Percentiles rank a stretch among this genome's conserved stretches.
Conservation (phyloP, 2,888 invertebrate genomes). For the Drosophila dives region DNA sequence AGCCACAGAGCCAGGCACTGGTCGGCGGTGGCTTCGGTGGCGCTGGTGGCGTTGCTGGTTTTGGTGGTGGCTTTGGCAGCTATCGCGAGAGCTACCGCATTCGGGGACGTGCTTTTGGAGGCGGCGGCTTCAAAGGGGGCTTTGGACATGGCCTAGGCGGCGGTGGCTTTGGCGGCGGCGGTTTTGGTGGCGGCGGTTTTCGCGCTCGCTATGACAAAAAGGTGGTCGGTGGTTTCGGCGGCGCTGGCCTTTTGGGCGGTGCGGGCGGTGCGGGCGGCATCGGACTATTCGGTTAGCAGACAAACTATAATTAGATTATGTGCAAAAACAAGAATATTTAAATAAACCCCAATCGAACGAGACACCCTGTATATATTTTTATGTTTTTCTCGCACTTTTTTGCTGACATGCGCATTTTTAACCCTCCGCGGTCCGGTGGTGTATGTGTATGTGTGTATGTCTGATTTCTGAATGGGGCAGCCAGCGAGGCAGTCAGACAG, state of each 20-base stretch:
- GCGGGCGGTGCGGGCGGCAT: slow-evolving; percentile 42
- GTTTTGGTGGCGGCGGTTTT: slow-evolving; percentile 62
- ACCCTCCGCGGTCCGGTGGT: slow-evolving; percentile 47
- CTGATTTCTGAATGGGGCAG: slow-evolving; percentile 49
- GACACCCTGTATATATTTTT: slow-evolving; percentile 66
- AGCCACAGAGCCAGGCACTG: slow-evolving; percentile 43
- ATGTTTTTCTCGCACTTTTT: slow-evolving; percentile 39
- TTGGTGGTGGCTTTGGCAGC: slow-evolving; percentile 75
- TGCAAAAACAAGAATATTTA: neutral
- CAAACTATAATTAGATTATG: slow-evolving; percentile 11
- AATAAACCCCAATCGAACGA: slow-evolving; percentile 31
- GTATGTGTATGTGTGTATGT: slow-evolving; percentile 10
- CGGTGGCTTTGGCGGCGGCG: slow-evolving; percentile 48
- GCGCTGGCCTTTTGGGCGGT: slow-evolving; percentile 53
- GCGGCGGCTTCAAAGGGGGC: slow-evolving; percentile 58
- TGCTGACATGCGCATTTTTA: slow-evolving; percentile 81
- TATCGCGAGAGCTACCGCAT: slow-evolving; percentile 72
- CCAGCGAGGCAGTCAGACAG: slow-evolving; percentile 39
- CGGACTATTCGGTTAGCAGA: slow-evolving; percentile 28
- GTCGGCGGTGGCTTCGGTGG: slow-evolving; percentile 34
- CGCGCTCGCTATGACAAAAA: slow-evolving; percentile 66
- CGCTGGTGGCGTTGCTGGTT: slow-evolving; percentile 42
- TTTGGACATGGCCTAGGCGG: slow-evolving; percentile 47
- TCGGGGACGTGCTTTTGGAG: slow-evolving; percentile 74
- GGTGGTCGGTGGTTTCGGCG: slow-evolving; percentile 68